Evolutionary conservation across 2,797 vertebrate species (phyloP), one percentile per base, ranked within the genome.

Genomic region (Dallia pectoralis): DNA sequence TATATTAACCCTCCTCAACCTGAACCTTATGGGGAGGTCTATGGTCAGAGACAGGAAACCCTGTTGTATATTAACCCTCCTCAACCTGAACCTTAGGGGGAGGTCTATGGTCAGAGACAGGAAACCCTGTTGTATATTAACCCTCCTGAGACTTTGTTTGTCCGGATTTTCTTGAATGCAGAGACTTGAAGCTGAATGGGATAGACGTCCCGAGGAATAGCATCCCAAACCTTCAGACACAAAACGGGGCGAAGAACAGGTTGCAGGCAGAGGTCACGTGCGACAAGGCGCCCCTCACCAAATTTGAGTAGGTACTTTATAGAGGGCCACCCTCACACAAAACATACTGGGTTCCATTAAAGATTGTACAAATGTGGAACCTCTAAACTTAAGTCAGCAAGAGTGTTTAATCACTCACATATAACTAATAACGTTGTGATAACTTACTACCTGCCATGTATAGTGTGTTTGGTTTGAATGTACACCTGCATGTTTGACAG

Each of bases 241-340:
- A 84, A 67, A 89, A 89, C 7, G 76, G 48, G 8, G 75, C 74
- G 47, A 83, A 76, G 51, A 25, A 12, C 56, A 77, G 76, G 33
- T 61, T 44, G 63, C 82, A 86, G 69, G 78, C 82, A 30, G 93
- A 93, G 65, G 81, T 91, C 84, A 93, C 88, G 61, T 90, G 89
- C 18, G 93, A 94, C 87, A 93, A 93, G 77, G 92, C 86, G 3
- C 89, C 89, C 5, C 93, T 94, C 73, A 93, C 92, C 70, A 93
- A 90, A 89, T 84, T 93, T 0, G 89, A 94, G 93, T 93, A 92
- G 16, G 92, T 89, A 44, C 9, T 69, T 63, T 18, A 25, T 56
- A 56, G 53, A 56, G 53, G 53, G n/a, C 22, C 53, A 56, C 22
- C 53, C 22, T 56, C 53, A 4, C 16, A n/a, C 53, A 22, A 56